Percentiles rank a stretch among this genome's conserved stretches.
Evolutionary conservation across 2,113 vertebrate species (phyloP).

Genomic region (Phalacrocorax carbo): DNA sequence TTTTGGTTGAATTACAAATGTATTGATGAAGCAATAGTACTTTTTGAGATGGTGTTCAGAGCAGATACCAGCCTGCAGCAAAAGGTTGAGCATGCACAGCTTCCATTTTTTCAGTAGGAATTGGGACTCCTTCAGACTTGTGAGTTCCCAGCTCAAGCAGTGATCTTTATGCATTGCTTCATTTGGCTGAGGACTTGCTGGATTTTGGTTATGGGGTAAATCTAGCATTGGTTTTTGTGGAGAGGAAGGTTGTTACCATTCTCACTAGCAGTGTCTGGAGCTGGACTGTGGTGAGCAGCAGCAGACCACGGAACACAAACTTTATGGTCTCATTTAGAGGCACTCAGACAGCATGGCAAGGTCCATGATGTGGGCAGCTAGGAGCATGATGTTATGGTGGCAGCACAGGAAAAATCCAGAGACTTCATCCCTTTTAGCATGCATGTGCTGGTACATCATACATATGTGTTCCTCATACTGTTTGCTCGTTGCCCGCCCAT

Average conservation of each 20-base stretch:
- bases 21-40: neutral
- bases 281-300: neutral
- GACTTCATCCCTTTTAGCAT: neutral
- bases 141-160: neutral
- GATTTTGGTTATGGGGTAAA: neutral
- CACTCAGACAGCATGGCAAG: neutral
- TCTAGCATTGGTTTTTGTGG: neutral
- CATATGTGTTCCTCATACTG: neutral
- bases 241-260: neutral
- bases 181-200: neutral
- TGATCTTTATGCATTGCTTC: neutral
- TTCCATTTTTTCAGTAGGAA: neutral
- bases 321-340: neutral
- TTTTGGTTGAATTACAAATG: conserved; percentile 9
- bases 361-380: rapidly evolving
- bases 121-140: neutral
- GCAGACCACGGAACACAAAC: neutral
- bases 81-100: neutral
- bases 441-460: neutral
- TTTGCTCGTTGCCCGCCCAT: neutral
- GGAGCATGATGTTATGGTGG: neutral
- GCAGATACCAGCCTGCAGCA: neutral
- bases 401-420: neutral
- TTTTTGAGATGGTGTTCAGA: neutral
- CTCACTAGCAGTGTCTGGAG: neutral